Conservation (phyloP, 1,140 invertebrate species). For the Sesamia nonagrioides region DNA sequence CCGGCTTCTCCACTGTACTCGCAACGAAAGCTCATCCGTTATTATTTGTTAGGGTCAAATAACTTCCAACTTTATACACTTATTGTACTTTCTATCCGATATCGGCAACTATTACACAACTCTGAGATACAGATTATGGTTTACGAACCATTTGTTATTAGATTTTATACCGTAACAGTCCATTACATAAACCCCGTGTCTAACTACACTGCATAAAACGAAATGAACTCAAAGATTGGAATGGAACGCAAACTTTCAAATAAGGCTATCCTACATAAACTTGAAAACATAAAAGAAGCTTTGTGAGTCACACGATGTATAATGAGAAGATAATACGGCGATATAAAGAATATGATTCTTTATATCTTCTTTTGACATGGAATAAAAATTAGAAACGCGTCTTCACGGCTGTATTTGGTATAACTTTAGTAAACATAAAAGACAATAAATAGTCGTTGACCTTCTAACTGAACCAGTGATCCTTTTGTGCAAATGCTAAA, state of each 20-base stretch:
- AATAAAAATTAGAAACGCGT: constrained; percentile 32
- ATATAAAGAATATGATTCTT: constrained; percentile 27
- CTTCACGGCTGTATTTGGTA: background rate
- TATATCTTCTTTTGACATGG: constrained; percentile 9
- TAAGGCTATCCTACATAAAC: constrained; percentile 43
- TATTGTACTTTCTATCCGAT: constrained; percentile 80
- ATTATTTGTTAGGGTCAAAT: constrained; percentile 64
- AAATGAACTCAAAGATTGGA: background rate
- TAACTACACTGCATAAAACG: constrained; percentile 41
- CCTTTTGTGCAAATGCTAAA: constrained; percentile 44
- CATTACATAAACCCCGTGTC: constrained; percentile 55
- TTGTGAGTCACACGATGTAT: constrained; percentile 27
- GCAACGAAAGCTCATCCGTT: constrained; percentile 58
- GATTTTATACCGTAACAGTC: constrained; percentile 49
- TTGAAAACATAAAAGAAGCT: constrained; percentile 22
- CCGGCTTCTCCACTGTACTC: constrained; percentile 25
- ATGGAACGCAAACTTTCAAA: constrained; percentile 47
- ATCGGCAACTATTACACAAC: constrained; percentile 61
- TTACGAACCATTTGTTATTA: constrained; percentile 57
- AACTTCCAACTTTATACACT: constrained; percentile 59
- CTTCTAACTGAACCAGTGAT: constrained; percentile 27
- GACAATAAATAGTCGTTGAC: constrained; percentile 34
- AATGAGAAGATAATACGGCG: constrained; percentile 26
- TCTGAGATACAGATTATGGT: constrained; percentile 57
- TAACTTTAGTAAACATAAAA: constrained; percentile 21